These are phyloP conservation scores for Hololepta plana DNA, from an alignment of 2,888 invertebrate genomes.

Conservation along the genomic window DNA sequence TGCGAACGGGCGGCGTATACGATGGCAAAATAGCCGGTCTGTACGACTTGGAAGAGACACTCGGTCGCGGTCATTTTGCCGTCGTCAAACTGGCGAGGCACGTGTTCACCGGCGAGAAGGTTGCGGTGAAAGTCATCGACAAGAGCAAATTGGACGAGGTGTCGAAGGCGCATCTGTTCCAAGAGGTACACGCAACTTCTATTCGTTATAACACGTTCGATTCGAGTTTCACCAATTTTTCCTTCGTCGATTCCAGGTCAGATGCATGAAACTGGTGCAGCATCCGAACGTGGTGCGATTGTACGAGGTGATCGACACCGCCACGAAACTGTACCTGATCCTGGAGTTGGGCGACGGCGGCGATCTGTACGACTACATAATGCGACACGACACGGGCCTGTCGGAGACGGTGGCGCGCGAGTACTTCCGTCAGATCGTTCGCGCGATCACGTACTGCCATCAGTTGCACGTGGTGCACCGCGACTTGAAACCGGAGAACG, in stretches of 20 bases:
- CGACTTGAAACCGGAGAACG: constrained; percentile 98
- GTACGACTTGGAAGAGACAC: constrained; percentile 93
- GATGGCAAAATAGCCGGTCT: constrained; percentile 88
- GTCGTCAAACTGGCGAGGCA: constrained; percentile 95
- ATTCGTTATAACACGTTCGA: not conserved
- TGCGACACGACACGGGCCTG: constrained; percentile 84
- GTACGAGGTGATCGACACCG: constrained; percentile 98
- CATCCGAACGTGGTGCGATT: constrained; percentile 96
- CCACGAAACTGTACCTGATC: constrained; percentile 91
- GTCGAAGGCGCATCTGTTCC: constrained; percentile 88
- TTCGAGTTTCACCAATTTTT: too few species aligned
- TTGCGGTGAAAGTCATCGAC: constrained; percentile 96
- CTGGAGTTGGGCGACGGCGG: constrained; percentile 96
- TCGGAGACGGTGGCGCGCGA: constrained; percentile 68
- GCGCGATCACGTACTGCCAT: constrained; percentile 97
- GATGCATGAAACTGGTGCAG: constrained; percentile 98
- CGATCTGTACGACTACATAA: constrained; percentile 96
- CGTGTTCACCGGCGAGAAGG: constrained; percentile 97
- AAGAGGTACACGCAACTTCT: constrained; percentile 60
- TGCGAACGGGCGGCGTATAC: constrained; percentile 43
- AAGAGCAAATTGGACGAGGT: constrained; percentile 95
- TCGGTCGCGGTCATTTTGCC: constrained; percentile 97
- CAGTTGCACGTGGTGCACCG: constrained; percentile 73
- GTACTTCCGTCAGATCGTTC: constrained; percentile 93
- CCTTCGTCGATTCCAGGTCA: constrained; percentile 45